A percentile compares a stretch with the other conserved stretches of the same genome.
These are phyloP conservation scores for Poicephalus gulielmi DNA, from an alignment of 2,113 vertebrate species.

Conservation along the genomic window DNA sequence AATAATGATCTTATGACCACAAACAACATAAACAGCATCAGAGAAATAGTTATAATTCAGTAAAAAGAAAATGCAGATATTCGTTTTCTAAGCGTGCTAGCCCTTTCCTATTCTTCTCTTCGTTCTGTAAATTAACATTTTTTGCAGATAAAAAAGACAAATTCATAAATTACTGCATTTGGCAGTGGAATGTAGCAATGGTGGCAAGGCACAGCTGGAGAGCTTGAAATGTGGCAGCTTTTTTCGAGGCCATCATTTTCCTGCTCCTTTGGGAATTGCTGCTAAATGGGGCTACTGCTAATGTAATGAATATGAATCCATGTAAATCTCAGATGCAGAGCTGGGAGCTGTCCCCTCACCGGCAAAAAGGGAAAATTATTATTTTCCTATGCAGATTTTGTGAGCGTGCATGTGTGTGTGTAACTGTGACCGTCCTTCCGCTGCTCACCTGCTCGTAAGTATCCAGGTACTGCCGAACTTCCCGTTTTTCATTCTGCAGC, in stretches of 20 bases:
- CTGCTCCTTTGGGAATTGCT: conserved; percentile 54
- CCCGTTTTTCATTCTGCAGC: conserved; percentile 61
- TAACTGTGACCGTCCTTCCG: not conserved
- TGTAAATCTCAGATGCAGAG: conserved; percentile 47
- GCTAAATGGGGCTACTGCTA: conserved; percentile 67
- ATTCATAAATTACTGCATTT: conserved; percentile 72
- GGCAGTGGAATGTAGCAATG: conserved; percentile 63
- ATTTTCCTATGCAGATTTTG: conserved; percentile 38
- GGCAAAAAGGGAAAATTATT: not conserved
- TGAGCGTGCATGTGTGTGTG: not conserved
- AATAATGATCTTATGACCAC: not conserved
- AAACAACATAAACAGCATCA: conserved; percentile 1
- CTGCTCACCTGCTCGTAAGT: conserved; percentile 34
- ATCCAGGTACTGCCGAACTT: conserved; percentile 20
- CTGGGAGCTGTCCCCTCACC: conserved; percentile 36
- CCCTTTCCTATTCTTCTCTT: conserved; percentile 11
- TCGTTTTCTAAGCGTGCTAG: conserved; percentile 8
- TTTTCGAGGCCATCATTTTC: conserved; percentile 69
- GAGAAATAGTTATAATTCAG: conserved; percentile 23
- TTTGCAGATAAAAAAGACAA: conserved; percentile 62
- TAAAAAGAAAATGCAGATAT: conserved; percentile 29
- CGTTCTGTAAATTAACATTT: conserved; percentile 65
- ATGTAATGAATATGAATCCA: conserved; percentile 69
- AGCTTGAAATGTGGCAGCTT: conserved; percentile 72
- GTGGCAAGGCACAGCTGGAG: conserved; percentile 73